A percentile compares a stretch with the other conserved stretches of the same genome.
phyloP scores from a whole-genome alignment of 1,140 invertebrate species.

The Platorchestia sp. region DNA sequence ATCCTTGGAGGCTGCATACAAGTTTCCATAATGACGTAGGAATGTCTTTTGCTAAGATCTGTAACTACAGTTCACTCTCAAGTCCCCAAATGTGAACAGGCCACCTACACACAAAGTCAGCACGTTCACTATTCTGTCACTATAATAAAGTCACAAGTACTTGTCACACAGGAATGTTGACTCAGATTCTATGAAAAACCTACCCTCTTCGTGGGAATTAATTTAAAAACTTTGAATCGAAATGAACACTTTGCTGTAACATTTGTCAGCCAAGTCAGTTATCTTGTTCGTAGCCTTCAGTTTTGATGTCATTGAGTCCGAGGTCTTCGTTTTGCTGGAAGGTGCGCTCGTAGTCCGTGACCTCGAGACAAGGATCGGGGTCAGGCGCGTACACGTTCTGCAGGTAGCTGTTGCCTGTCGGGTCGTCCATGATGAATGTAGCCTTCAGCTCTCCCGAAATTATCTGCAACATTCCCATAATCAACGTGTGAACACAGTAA shows the following conservation, averaged over 20 bases:
- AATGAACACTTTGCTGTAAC: background rate
- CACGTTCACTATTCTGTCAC: background rate
- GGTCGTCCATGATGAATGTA: slow-evolving; percentile 92
- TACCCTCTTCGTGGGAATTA: background rate
- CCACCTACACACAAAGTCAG: background rate
- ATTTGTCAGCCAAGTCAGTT: background rate
- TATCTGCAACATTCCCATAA: slow-evolving; percentile 58
- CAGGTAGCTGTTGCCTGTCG: slow-evolving; percentile 96
- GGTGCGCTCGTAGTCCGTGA: slow-evolving; percentile 86
- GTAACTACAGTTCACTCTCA: background rate
- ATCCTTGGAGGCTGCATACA: background rate
- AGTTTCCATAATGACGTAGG: background rate
- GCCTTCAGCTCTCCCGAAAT: slow-evolving; percentile 77
- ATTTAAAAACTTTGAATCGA: background rate
- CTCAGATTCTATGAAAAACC: background rate
- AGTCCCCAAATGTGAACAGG: background rate
- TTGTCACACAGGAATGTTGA: background rate
- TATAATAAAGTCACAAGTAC: background rate
- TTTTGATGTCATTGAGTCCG: slow-evolving; percentile 97
- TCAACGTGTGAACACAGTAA: background rate
- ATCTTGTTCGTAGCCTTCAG: slow-evolving; percentile 79
- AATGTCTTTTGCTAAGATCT: background rate
- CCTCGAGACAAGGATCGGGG: slow-evolving; percentile 80
- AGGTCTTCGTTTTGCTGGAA: slow-evolving; percentile 96
- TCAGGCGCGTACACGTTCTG: slow-evolving; percentile 86